phyloP scores from a whole-genome alignment of 1,140 invertebrate genomes.

The Eufriesea mexicana region DNA sequence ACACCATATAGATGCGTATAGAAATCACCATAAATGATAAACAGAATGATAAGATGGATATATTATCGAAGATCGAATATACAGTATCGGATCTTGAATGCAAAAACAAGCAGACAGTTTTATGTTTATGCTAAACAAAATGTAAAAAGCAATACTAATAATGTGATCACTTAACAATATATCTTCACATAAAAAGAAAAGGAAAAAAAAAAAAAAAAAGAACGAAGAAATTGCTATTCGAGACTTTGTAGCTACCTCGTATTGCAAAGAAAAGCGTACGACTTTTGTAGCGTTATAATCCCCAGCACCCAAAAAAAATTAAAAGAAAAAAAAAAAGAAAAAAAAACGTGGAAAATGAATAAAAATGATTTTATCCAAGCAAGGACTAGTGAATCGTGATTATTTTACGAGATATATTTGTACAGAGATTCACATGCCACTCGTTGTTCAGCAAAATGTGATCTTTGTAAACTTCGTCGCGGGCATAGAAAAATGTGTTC shows the following conservation, averaged over 20 bases:
- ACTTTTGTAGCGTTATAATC: conserved; percentile 24
- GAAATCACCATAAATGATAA: conserved; percentile 15
- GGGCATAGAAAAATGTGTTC: conserved; percentile 37
- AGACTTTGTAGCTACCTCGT: conserved; percentile 4
- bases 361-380: conserved; percentile 32
- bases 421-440: conserved; percentile 34
- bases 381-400: conserved; percentile 30
- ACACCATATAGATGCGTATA: conserved; percentile 22
- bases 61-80: conserved; percentile 8
- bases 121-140: conserved; percentile 14
- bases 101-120: neutral
- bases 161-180: conserved; percentile 14
- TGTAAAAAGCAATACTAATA: conserved; percentile 33
- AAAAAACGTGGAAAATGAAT: neutral
- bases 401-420: conserved; percentile 44
- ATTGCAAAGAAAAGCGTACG: neutral
- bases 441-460: conserved; percentile 17
- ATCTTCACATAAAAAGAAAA: neutral
- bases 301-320: neutral
- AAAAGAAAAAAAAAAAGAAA: neutral
- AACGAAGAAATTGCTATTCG: neutral
- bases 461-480: conserved; percentile 33
- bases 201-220: neutral
- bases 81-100: conserved; percentile 2
- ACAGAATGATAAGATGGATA: conserved; percentile 12